These are phyloP conservation scores for Cotesia vestalis DNA, from an alignment of 1,140 invertebrate genomes.

Conservation along the genomic window DNA sequence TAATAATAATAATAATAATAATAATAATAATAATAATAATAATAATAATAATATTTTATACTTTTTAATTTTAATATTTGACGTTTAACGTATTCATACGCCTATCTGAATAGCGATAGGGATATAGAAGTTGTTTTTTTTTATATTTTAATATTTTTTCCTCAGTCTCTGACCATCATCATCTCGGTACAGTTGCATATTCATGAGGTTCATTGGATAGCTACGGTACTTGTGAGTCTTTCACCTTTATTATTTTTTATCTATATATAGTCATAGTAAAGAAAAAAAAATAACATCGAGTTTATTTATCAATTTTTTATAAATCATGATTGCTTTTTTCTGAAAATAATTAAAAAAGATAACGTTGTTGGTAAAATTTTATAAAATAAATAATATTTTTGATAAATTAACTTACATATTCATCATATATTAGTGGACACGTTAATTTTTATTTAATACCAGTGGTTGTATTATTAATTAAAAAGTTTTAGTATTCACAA, in stretches of 20 bases:
- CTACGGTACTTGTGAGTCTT: conserved; percentile 1
- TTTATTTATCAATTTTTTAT: too few relatives aligned
- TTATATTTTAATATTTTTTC: conserved; percentile 33
- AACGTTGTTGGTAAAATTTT: too few relatives aligned
- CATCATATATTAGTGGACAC: not conserved
- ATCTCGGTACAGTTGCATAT: conserved; percentile 45
- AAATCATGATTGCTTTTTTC: too few relatives aligned
- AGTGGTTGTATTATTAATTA: not conserved
- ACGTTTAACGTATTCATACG: conserved; percentile 47
- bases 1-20: not conserved
- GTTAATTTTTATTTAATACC: too few relatives aligned
- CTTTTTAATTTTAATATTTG: conserved; percentile 44
- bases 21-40: conserved; percentile 38
- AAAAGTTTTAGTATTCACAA: conserved; percentile 20
- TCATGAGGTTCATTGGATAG: conserved; percentile 43
- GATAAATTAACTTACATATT: not conserved
- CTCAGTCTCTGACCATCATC: conserved; percentile 51
- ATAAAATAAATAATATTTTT: not conserved
- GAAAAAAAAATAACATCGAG: not conserved
- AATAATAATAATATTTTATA: conserved; percentile 10
- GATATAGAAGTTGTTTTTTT: too few relatives aligned
- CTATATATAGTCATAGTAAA: not conserved
- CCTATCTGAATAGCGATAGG: conserved; percentile 38
- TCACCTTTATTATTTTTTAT: conserved; percentile 4
- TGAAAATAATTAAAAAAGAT: too few relatives aligned